Conservation (phyloP, 2,113 vertebrate species). For the Sciurus niger region DNA sequence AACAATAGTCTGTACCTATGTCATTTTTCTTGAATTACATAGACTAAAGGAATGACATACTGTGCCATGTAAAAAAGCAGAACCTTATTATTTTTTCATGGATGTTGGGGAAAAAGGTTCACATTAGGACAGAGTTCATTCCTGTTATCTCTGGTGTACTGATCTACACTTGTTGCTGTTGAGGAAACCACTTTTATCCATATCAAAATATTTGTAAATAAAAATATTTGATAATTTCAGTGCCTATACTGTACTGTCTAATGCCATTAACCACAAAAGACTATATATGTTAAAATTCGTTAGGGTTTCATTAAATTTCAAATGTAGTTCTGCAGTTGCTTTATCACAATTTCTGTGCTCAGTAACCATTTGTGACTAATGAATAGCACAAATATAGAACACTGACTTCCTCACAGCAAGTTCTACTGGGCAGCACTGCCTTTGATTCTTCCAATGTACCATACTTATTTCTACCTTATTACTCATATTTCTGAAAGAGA, state of each 20-base stretch:
- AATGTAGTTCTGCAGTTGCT: neutral
- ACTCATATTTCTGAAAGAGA: slow-evolving; percentile 38
- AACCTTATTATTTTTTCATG: slow-evolving; percentile 32
- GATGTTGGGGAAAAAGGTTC: neutral
- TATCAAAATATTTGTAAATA: slow-evolving; percentile 41
- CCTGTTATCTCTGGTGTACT: slow-evolving; percentile 2
- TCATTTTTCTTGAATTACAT: neutral
- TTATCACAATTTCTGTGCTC: slow-evolving; percentile 19
- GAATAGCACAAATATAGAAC: neutral
- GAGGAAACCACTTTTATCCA: neutral
- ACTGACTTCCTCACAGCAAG: neutral
- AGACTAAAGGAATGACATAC: neutral
- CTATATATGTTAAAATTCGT: slow-evolving; percentile 15
- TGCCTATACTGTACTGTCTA: neutral
- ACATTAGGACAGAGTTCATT: neutral
- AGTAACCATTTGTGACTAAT: neutral
- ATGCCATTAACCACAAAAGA: neutral
- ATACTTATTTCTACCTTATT: neutral
- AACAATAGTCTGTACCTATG: neutral
- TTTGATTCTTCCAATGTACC: neutral
- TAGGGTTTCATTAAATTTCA: slow-evolving; percentile 4
- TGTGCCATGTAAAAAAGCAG: neutral
- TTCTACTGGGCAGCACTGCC: neutral
- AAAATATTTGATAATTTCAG: slow-evolving; percentile 52
- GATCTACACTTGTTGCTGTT: slow-evolving; percentile 26